Evolutionary conservation across 2,797 vertebrate species (phyloP), one percentile per base, ranked within the genome.

Genomic region (Zenarchopterus dispar): DNA sequence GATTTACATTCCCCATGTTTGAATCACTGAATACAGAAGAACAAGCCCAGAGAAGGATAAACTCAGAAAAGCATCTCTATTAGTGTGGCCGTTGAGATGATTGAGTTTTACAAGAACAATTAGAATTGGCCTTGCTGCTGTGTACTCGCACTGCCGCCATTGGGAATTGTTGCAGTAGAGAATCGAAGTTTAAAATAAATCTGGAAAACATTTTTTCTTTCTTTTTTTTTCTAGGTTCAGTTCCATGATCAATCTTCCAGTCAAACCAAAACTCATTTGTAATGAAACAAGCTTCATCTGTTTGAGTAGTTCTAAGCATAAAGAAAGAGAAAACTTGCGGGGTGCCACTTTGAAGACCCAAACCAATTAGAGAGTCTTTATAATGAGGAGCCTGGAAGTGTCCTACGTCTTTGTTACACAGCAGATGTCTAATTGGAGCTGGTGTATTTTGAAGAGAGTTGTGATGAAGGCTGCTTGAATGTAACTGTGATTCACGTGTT

Each of bases 351-450:
- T 84, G 80, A 90, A 91, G 84, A 72, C 78, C 69, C 75, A 80
- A 88, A 87, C 78, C 89, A 92, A 90, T 91, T 89, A 90, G 81
- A 62, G 73, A 78, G 69, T 88, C 83, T 75, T 84, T 66, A 84
- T 89, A 88, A 89, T 75, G 84, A 90, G 83, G 58, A 85, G 83
- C 71, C 80, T 86, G 80, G 84, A 77, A 89, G 82, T 85, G 81
- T 67, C 28, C 28, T 28, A 74, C 56, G 42, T 77, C 75, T 82
- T 88, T 90, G 87, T 90, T 87, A 64, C 75, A 66, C 71, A 67
- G 80, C 80, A 81, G 82, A 85, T 83, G 85, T 84, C 75, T 89
- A 90, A 91, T 89, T 87, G 84, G 76, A 75, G 62, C 58, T 59
- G 69, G 58, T 86, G 77, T 70, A 69, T 81, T 78, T 70, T 7